Conservation (phyloP, 2,113 vertebrate genomes). For the Cololabis saira region DNA sequence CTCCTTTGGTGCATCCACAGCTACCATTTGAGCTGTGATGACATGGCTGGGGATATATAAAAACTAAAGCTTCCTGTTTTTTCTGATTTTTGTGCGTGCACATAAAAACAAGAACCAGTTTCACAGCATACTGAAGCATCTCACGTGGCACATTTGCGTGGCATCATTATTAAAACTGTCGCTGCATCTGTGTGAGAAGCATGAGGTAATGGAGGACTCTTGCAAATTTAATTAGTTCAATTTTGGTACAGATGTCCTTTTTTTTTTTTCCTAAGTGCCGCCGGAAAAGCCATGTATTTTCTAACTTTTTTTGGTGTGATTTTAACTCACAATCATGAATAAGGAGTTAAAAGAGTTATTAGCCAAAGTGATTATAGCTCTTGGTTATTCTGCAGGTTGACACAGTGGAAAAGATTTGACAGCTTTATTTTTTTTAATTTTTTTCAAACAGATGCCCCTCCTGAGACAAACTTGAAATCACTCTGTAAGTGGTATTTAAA, state of each 20-base stretch:
- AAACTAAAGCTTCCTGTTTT: background rate
- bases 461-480: no score
- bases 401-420: no score
- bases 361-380: no score
- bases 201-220: constrained; percentile 18
- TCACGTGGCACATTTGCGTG: constrained; percentile 3
- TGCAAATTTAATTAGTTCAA: constrained; percentile 10
- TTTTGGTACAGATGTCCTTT: background rate
- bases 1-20: constrained; percentile 34
- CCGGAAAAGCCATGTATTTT: no score
- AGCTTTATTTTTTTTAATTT: no score
- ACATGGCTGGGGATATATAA: constrained; percentile 6
- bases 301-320: no score
- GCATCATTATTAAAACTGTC: constrained; percentile 5
- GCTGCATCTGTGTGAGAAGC: constrained; percentile 16
- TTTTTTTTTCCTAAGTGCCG: background rate
- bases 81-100: background rate
- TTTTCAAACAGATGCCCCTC: no score
- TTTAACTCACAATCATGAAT: no score
- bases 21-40: constrained; percentile 31
- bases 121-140: background rate
- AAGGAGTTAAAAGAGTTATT: no score
- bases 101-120: background rate
- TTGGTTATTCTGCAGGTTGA: no score
- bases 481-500: no score